Conservation (phyloP, 2,888 invertebrate species). For the Chymomyza caudatula region DNA sequence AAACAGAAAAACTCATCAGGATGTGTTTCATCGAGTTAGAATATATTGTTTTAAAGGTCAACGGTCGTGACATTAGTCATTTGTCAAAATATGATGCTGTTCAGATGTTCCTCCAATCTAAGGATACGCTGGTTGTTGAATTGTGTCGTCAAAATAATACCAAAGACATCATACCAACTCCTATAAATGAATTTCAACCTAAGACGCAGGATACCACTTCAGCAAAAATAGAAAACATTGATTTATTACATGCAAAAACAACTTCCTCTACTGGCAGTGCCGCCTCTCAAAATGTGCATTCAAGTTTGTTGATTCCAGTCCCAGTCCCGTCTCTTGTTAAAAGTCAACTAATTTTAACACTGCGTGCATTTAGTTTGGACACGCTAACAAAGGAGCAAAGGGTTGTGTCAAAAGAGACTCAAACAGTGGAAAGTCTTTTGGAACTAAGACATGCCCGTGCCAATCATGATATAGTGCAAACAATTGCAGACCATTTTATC, state of each 20-base stretch:
- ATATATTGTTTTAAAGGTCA: slow-evolving; percentile 78
- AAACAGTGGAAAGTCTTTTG: slow-evolving; percentile 78
- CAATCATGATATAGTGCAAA: slow-evolving; percentile 31
- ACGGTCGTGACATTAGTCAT: slow-evolving; percentile 82
- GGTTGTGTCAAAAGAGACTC: slow-evolving; percentile 76
- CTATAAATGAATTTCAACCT: slow-evolving; percentile 4
- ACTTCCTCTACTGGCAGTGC: background rate
- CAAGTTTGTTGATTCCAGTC: slow-evolving; percentile 2
- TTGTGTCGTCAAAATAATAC: slow-evolving; percentile 78
- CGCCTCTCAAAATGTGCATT: slow-evolving; percentile 16
- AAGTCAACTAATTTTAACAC: slow-evolving; percentile 43
- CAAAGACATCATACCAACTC: background rate
- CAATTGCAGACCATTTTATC: slow-evolving; percentile 69
- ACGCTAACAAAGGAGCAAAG: background rate
- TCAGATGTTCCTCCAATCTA: slow-evolving; percentile 81
- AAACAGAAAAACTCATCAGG: background rate
- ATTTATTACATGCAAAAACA: slow-evolving; percentile 11
- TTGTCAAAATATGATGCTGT: slow-evolving; percentile 82
- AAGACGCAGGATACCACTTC: slow-evolving; percentile 7
- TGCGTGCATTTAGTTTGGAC: slow-evolving; percentile 26
- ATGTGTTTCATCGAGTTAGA: background rate
- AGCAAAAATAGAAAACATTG: slow-evolving; percentile 12
- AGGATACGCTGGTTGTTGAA: slow-evolving; percentile 82
- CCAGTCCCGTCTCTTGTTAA: slow-evolving; percentile 2
- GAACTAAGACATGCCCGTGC: slow-evolving; percentile 12